Evolutionary conservation across 2,888 invertebrate genomes (phyloP), one percentile per base, ranked within the genome.

Genomic region (Drosophila prolongata): DNA sequence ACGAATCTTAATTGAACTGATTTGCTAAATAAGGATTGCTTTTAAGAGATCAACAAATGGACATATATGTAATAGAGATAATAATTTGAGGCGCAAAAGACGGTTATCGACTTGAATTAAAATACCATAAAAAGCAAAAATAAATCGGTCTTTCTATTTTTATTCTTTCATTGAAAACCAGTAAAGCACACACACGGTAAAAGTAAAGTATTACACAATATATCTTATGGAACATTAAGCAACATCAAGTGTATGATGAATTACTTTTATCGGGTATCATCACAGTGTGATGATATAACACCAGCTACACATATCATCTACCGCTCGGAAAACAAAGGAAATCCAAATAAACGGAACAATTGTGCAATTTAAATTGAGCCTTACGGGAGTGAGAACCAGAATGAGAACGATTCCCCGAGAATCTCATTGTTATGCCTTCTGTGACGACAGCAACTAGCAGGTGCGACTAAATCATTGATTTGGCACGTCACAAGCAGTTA

Each of bases 1-100:
- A 80, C 76, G 56, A 80, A 70, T 69, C 80, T 82, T 80, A 82
- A 80, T 80, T 80, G 78, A 82, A 80, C 69, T 75, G 80, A 78
- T 86, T 80, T 54, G 59, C 57, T 78, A 68, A 67, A 71, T 69
- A 75, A 69, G 72, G 70, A 67, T 66, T 71, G 47, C 52, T 54
- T 44, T 60, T 57, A 54, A 43, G 38, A 55, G 44, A 53, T 70
- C 35, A 61, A 54, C 53, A 54, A 35, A 53, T 60, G 68, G 69
- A 55, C 38, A 49, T 49, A 61, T 30, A 60, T 24, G 57, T 19
- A n/a, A 46, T 37, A 67, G 46, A 54, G 50, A 46, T 40, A 30
- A 40, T 57, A 58, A 35, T 35, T 30, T 54, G 19, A 54, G 16
- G 24, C 53, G 44, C 52, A 62, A 30, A 35, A 19, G 38, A 5